Evolutionary conservation across 2,888 invertebrate genomes (phyloP).

Genomic region (Tyria jacobaeae): DNA sequence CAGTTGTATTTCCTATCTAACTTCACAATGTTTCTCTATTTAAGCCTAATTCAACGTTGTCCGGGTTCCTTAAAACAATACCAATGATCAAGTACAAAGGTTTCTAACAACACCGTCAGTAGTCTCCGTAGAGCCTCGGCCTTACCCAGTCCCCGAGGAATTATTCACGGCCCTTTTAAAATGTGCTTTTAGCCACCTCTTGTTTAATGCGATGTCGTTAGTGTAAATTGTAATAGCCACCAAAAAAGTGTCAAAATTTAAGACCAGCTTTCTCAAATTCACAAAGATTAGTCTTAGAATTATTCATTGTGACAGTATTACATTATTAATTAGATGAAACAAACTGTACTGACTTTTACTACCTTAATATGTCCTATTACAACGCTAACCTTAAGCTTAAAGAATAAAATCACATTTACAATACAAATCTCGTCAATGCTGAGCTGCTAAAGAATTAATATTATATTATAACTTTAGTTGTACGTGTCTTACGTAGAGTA

Average conservation of each 20-base stretch:
- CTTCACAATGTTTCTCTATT: conserved; percentile 5
- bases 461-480: too few species aligned
- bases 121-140: conserved; percentile 38
- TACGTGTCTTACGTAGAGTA: too few species aligned
- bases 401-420: conserved; percentile 6
- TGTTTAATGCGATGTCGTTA: conserved; percentile 65
- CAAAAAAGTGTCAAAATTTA: conserved; percentile 71
- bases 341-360: too few species aligned
- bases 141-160: conserved; percentile 44
- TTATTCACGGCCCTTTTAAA: conserved; percentile 73
- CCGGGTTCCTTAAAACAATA: conserved; percentile 29
- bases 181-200: conserved; percentile 69
- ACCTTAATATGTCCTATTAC: too few species aligned
- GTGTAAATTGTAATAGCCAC: conserved; percentile 69
- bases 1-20: background rate
- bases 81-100: conserved; percentile 37
- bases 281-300: conserved; percentile 1
- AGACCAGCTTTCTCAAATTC: background rate
- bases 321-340: too few species aligned
- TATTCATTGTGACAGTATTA: background rate
- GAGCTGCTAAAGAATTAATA: conserved; percentile 42
- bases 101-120: conserved; percentile 40
- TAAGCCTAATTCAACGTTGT: conserved; percentile 17
- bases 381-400: background rate
- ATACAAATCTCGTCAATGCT: conserved; percentile 14